A percentile compares a stretch with the other conserved stretches of the same genome.
These are phyloP conservation scores for Apotomis turbidana DNA, from an alignment of 2,888 invertebrate genomes.

Conservation along the genomic window DNA sequence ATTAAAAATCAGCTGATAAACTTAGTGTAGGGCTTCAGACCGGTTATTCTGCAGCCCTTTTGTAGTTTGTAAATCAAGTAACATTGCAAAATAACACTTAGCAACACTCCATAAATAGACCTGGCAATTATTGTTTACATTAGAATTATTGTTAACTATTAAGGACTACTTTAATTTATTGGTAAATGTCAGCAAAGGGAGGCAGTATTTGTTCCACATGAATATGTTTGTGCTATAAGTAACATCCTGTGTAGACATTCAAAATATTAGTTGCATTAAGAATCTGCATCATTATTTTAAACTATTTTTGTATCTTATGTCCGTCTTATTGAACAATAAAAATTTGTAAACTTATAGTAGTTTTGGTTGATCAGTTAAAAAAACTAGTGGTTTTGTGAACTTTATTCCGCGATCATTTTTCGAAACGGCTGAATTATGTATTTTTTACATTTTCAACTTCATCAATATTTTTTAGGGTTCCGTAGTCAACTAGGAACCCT, in stretches of 20 bases:
- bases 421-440: too few species aligned
- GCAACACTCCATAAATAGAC: conserved; percentile 33
- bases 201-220: conserved; percentile 31
- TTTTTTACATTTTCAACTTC: too few species aligned
- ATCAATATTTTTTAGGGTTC: too few species aligned
- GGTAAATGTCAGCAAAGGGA: conserved; percentile 32
- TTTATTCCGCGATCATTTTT: too few species aligned
- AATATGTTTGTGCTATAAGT: conserved; percentile 19
- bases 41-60: conserved; percentile 17
- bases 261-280: conserved; percentile 54
- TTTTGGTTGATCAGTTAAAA: conserved; percentile 17
- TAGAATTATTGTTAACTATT: conserved; percentile 39
- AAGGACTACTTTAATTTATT: conserved; percentile 41
- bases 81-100: conserved; percentile 32
- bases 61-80: conserved; percentile 26
- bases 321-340: conserved; percentile 71
- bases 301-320: conserved; percentile 79
- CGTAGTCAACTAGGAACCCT: too few species aligned
- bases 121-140: conserved; percentile 38
- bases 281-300: conserved; percentile 70
- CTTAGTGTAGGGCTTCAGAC: conserved; percentile 17
- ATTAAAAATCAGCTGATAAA: conserved; percentile 31
- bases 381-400: too few species aligned
- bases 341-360: conserved; percentile 55
- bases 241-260: conserved; percentile 35